Evolutionary conservation across 2,888 invertebrate species (phyloP).

Genomic region (Xestia rhomboidea): DNA sequence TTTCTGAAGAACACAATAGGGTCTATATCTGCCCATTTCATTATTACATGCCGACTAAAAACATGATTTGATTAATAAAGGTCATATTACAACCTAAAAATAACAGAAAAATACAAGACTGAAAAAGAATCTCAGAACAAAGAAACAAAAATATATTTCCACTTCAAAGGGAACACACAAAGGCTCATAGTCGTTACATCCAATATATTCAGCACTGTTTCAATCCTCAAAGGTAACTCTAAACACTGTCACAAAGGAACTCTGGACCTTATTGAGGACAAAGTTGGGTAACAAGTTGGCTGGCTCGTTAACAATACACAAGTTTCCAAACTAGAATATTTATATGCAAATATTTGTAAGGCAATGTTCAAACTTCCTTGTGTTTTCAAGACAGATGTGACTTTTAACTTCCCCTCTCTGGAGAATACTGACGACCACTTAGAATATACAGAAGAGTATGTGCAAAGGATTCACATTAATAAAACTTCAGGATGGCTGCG

Average conservation of each 20-base stretch:
- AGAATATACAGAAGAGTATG: not conserved
- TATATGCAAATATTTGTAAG: slow-evolving; percentile 67
- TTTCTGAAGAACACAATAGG: not conserved
- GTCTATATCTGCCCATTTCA: too few relatives aligned
- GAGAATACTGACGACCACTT: slow-evolving; percentile 35
- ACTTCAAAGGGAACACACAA: slow-evolving; percentile 24
- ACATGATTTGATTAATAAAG: not conserved
- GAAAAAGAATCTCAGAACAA: slow-evolving; percentile 15
- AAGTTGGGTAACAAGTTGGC: slow-evolving; percentile 47
- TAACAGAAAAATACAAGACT: slow-evolving; percentile 15
- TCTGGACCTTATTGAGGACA: slow-evolving; percentile 15
- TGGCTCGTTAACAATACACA: slow-evolving; percentile 31
- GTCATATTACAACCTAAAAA: not conserved
- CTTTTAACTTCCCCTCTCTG: slow-evolving; percentile 42
- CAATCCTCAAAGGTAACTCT: slow-evolving; percentile 25
- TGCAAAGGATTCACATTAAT: slow-evolving; percentile 37
- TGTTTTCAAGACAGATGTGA: slow-evolving; percentile 56
- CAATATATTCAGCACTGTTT: slow-evolving; percentile 38
- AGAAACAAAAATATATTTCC: slow-evolving; percentile 9
- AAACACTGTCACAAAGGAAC: slow-evolving; percentile 21
- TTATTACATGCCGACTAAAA: too few relatives aligned
- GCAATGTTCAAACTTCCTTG: slow-evolving; percentile 55
- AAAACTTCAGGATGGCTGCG: slow-evolving; percentile 22
- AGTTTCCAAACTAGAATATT: slow-evolving; percentile 64
- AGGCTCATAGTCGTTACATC: slow-evolving; percentile 11